phyloP scores from a whole-genome alignment of 2,888 invertebrate genomes.

The Caenorhabditis sp. region DNA sequence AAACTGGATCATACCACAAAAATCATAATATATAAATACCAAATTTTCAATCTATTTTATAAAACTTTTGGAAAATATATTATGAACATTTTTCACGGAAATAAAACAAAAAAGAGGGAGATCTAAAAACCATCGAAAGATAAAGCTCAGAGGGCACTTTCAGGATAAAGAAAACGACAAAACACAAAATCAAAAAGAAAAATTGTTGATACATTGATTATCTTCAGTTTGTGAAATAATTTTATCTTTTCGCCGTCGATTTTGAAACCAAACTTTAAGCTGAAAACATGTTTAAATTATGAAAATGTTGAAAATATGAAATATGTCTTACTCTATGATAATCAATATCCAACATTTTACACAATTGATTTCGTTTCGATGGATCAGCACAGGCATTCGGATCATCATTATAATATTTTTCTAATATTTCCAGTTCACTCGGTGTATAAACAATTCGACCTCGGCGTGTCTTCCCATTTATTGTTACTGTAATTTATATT shows the following conservation, averaged over 20 bases:
- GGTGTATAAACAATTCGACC: conserved; percentile 37
- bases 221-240: conserved; percentile 29
- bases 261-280: conserved; percentile 57
- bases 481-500: conserved; percentile 24
- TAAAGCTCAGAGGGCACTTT: not conserved
- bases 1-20: no score
- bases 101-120: no score
- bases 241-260: conserved; percentile 49
- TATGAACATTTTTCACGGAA: no score
- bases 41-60: no score
- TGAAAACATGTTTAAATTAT: conserved; percentile 11
- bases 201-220: not conserved
- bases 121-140: no score
- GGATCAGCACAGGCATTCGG: conserved; percentile 56
- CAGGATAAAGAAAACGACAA: not conserved
- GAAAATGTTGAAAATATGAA: not conserved
- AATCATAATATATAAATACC: no score
- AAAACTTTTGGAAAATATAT: no score
- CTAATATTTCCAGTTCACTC: conserved; percentile 30
- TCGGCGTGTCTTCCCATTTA: conserved; percentile 35
- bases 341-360: conserved; percentile 38
- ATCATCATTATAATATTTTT: conserved; percentile 43
- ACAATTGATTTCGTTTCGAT: conserved; percentile 36
- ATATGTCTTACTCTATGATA: conserved; percentile 36
- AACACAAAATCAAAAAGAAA: not conserved